Evolutionary conservation across 2,113 vertebrate genomes (phyloP).

Genomic region (Leptocoma aspasia): DNA sequence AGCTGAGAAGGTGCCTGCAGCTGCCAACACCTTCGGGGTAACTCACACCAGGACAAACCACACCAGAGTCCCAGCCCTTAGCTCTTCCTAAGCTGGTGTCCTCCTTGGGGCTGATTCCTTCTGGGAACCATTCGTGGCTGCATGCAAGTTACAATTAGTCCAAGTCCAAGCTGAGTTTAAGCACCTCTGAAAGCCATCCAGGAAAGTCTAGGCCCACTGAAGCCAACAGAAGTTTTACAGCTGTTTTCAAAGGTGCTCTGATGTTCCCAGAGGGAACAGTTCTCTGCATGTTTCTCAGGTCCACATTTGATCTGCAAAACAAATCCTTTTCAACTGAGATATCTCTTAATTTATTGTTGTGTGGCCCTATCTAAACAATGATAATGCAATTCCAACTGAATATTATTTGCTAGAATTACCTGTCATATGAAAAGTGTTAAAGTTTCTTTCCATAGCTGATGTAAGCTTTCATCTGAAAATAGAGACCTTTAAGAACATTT

Average conservation of each 20-base stretch:
- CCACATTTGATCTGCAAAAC: not conserved
- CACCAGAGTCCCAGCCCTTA: not conserved
- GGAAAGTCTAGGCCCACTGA: not conserved
- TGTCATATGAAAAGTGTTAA: not conserved
- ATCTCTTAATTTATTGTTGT: not conserved
- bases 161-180: not conserved
- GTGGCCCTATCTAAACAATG: not conserved
- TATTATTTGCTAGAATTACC: not conserved
- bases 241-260: not conserved
- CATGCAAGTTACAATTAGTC: fast-evolving
- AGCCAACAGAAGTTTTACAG: not conserved
- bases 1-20: not conserved
- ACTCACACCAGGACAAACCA: not conserved
- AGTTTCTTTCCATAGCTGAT: not conserved
- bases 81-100: not conserved
- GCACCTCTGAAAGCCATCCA: not conserved
- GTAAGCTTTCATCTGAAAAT: not conserved
- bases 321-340: not conserved
- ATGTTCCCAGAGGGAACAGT: not conserved
- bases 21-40: not conserved
- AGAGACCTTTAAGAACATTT: not conserved
- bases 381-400: not conserved
- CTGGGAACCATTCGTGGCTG: fast-evolving
- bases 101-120: not conserved
- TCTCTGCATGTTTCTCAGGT: not conserved